Base-by-base conservation (phyloP, 2,797 vertebrate species). In the Columba guinea region DNA sequence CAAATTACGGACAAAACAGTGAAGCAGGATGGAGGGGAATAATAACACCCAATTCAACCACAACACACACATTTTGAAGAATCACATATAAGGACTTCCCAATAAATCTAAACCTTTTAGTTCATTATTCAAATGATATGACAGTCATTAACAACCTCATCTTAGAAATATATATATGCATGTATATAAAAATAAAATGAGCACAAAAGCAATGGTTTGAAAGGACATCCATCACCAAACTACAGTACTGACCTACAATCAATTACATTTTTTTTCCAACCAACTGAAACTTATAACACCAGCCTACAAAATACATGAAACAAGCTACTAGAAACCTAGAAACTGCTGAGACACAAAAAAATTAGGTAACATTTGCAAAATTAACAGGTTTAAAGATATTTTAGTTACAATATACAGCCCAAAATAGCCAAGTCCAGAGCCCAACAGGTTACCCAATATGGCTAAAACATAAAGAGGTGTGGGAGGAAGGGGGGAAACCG, bases 1-100 rank as follows among this genome's bases (percentile, higher is more conserved):
- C 1, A 84, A 78, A 79, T 15, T 39, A 41, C 78, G 12, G 18
- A 44, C 10, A 74, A 82, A 81, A n/a, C 22, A 46, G 15, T 7
- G 10, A 81, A 78, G 22, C 1, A 0, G 46, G 9, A 16, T 2
- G 7, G 44, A 46, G 2, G 5, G 30, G 46, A 3, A 21, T 8
- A 5, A 51, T 4, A 37, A 69, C 35, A 32, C 9, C 4, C 6
- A 64, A n/a, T 34, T 71, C 24, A 51, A 32, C n/a, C 20, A 15
- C 20, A 21, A 27, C 24, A 32, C 44, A 23, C 4, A 37, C 7
- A 3, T 63, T 74, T 58, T 75, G 65, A 84, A 73, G 34, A 87
- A 30, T 6, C 41, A 14, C 22, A 32, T 4, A 12, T 34, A 52
- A 49, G 71, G 11, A 32, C 9, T 51, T 41, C 44, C 37, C 23